These are phyloP conservation scores for Mesaphorura yosii DNA, from an alignment of 1,140 invertebrate genomes.

Conservation along the genomic window DNA sequence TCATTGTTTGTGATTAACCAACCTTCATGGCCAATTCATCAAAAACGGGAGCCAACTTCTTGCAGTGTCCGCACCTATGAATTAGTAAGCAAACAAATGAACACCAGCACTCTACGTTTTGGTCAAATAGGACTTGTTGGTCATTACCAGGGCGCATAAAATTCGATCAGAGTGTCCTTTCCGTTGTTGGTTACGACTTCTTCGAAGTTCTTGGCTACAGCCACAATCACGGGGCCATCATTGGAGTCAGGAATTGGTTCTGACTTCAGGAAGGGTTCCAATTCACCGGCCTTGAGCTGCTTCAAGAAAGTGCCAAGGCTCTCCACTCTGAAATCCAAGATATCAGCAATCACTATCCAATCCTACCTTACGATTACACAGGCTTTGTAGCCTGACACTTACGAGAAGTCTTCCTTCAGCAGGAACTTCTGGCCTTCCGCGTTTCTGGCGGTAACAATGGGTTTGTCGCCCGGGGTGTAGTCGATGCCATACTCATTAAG, in stretches of 20 bases:
- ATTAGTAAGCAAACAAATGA: not conserved
- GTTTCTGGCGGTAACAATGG: conserved; percentile 70
- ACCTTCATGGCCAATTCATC: conserved; percentile 89
- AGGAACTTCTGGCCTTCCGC: conserved; percentile 77
- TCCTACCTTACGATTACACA: not conserved
- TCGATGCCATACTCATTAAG: conserved; percentile 88
- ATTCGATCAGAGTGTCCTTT: conserved; percentile 91
- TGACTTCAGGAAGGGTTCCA: conserved; percentile 91
- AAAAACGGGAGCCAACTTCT: conserved; percentile 83
- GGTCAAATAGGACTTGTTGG: not conserved
- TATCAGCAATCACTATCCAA: not conserved
- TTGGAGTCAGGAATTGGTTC: conserved; percentile 82
- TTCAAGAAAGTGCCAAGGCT: conserved; percentile 77
- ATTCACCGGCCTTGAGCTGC: conserved; percentile 64
- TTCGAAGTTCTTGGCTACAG: conserved; percentile 94
- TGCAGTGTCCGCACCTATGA: conserved; percentile 85
- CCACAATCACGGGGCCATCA: conserved; percentile 72
- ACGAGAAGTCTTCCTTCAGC: conserved; percentile 82
- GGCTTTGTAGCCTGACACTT: conserved; percentile 33
- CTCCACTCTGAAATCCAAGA: conserved; percentile 55
- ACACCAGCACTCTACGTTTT: no score
- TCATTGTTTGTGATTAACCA: conserved; percentile 24
- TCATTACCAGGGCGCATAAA: conserved; percentile 98
- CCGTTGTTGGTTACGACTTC: conserved; percentile 81
- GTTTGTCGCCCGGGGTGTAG: conserved; percentile 76